phyloP scores from a whole-genome alignment of 1,140 invertebrate genomes.

The Littorina saxatilis region DNA sequence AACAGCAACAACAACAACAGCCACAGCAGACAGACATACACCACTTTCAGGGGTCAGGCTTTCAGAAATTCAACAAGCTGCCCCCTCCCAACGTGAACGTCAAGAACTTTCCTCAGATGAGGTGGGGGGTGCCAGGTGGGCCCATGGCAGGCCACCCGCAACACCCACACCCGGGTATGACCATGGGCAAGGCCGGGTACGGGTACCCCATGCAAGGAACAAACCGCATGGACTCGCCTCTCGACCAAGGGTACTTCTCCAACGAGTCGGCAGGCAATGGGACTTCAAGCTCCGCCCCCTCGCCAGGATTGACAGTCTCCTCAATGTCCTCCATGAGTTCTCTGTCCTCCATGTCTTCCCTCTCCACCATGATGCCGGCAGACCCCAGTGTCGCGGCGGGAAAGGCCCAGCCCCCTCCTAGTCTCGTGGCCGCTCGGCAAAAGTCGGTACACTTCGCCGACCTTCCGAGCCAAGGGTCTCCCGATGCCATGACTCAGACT shows the following conservation, averaged over 20 bases:
- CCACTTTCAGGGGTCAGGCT: background rate
- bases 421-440: conserved; percentile 36
- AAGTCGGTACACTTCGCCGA: conserved; percentile 69
- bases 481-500: conserved; percentile 42
- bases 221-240: conserved; percentile 53
- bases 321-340: conserved; percentile 49
- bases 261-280: conserved; percentile 64
- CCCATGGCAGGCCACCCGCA: conserved; percentile 34
- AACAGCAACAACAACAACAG: conserved; percentile 9
- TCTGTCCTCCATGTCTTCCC: conserved; percentile 51
- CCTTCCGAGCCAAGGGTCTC: conserved; percentile 39
- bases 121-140: conserved; percentile 36
- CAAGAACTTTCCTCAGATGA: conserved; percentile 62
- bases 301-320: conserved; percentile 43
- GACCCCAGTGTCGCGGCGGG: conserved; percentile 42
- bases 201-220: conserved; percentile 43
- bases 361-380: conserved; percentile 58
- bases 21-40: conserved; percentile 24
- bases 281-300: conserved; percentile 60
- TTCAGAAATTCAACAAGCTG: conserved; percentile 23
- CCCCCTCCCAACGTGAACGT: conserved; percentile 69
- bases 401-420: conserved; percentile 7
- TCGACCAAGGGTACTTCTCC: conserved; percentile 69
- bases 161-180: conserved; percentile 39
- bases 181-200: conserved; percentile 40